phyloP scores from a whole-genome alignment of 2,888 invertebrate genomes.

The Ctena decussata region DNA sequence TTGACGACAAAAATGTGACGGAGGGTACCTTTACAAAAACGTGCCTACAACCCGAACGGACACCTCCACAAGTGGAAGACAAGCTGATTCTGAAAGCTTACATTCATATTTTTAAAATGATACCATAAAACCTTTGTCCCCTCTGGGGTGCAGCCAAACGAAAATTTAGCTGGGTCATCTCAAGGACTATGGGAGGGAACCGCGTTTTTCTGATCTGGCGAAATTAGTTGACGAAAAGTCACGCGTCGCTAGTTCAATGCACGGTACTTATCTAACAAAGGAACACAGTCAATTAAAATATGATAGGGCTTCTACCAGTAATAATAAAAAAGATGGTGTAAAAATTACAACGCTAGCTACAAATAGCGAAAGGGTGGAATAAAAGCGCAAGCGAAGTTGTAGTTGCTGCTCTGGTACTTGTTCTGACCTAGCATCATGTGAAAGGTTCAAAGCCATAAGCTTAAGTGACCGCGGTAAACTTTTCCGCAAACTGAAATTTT shows the following conservation, averaged over 20 bases:
- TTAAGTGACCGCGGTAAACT: slow-evolving; percentile 16
- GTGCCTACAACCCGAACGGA: too few species aligned
- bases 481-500: slow-evolving; percentile 30
- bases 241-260: slow-evolving; percentile 25
- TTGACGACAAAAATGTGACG: too few species aligned
- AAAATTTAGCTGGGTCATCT: too few species aligned
- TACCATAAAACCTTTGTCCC: too few species aligned
- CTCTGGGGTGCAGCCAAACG: too few species aligned
- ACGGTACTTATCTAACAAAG: slow-evolving; percentile 18
- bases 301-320: not conserved
- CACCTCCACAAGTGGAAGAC: too few species aligned
- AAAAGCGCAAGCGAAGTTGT: not conserved
- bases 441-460: slow-evolving; percentile 15
- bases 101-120: too few species aligned
- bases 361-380: not conserved
- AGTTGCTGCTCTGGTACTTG: slow-evolving; percentile 32
- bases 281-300: slow-evolving; percentile 6
- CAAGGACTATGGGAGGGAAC: too few species aligned
- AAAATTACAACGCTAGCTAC: not conserved
- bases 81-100: too few species aligned
- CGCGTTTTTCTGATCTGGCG: slow-evolving; percentile 31
- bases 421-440: slow-evolving; percentile 18
- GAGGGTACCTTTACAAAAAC: too few species aligned
- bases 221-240: slow-evolving; percentile 33
- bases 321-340: not conserved